Evolutionary conservation across 2,888 invertebrate genomes (phyloP), one percentile per base, ranked within the genome.

Genomic region (Agonopterix alstromeriana): DNA sequence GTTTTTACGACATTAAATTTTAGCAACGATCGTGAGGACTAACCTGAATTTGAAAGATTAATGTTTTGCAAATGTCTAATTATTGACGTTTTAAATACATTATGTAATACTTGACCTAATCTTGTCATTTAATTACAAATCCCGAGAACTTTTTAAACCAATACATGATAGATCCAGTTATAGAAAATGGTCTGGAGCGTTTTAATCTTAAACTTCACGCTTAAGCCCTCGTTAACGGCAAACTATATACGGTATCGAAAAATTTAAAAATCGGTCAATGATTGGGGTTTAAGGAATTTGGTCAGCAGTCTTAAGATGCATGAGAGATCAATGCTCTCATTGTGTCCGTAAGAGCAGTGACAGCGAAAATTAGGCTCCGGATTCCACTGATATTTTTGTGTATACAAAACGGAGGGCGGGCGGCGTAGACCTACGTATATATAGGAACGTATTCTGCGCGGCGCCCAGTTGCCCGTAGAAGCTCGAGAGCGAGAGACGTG

Each of bases 381-480:
- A 87, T 86, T 87, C 86, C 83, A 70, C 70, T 63, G 78, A 76
- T 87, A 84, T 87, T 86, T 87, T 84, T 79, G 83, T 82, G 79
- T 80, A 68, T 75, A 73, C 65, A 73, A 45, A 64, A 68, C 67
- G 73, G 69, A 76, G 80, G 77, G 78, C 82, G 84, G 82, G 80
- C 79, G 80, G 66, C 54, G 65, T 58, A 65, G 60, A 64, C 66
- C 68, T 52, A 56, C 66, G 71, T 87, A 88, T 88, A 87, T 85
- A 88, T 81, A 81, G 73, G 62, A 60, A 61, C 63, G 59, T 54
- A 61, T 59, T 61, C 68, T 71, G 73, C 77, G 77, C 77, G 82
- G 69, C 76, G 83, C 78, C 77, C 87, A 87, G 87, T 87, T 76
- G 77, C 65, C 69, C 70, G 65, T 58, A 57, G 68, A 60, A 63